Percentiles rank a stretch among this genome's conserved stretches.
Conservation (phyloP, 2,113 vertebrate genomes). For the Polyodon spathula region DNA sequence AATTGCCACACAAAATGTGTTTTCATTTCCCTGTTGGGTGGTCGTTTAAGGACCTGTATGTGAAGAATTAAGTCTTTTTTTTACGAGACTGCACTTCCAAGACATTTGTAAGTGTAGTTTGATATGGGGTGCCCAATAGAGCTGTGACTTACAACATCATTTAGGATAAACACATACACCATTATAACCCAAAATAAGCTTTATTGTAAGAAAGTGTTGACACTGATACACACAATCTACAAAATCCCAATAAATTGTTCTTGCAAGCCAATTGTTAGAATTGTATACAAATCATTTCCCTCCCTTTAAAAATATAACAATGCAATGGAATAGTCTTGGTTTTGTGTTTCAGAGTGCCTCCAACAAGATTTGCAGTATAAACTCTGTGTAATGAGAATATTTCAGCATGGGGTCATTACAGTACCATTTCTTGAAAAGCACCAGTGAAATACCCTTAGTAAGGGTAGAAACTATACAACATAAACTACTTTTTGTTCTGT, state of each 20-base stretch:
- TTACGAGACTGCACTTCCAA: too few species aligned
- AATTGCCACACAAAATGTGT: too few species aligned
- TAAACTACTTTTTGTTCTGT: conserved; percentile 36
- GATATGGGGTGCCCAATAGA: too few species aligned
- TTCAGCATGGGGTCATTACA: background rate
- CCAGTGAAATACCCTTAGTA: conserved; percentile 26
- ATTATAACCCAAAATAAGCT: conserved; percentile 55
- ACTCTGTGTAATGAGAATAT: background rate
- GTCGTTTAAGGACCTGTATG: too few species aligned
- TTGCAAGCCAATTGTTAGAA: conserved; percentile 48
- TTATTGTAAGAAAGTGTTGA: conserved; percentile 58
- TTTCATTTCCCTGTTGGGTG: too few species aligned
- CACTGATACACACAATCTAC: conserved; percentile 41
- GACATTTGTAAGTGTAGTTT: too few species aligned
- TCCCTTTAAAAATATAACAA: too few species aligned
- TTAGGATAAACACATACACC: background rate
- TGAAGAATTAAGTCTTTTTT: too few species aligned
- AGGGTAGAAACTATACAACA: conserved; percentile 30
- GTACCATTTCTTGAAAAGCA: conserved; percentile 38
- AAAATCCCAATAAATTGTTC: conserved; percentile 41
- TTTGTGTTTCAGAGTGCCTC: background rate
- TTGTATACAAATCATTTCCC: conserved; percentile 39
- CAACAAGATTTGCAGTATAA: background rate
- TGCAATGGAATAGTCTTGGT: background rate
- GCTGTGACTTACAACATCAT: too few species aligned